A percentile compares a stretch with the other conserved stretches of the same genome.
Conservation (phyloP, 2,888 invertebrate species). For the Augiades crinisus region DNA sequence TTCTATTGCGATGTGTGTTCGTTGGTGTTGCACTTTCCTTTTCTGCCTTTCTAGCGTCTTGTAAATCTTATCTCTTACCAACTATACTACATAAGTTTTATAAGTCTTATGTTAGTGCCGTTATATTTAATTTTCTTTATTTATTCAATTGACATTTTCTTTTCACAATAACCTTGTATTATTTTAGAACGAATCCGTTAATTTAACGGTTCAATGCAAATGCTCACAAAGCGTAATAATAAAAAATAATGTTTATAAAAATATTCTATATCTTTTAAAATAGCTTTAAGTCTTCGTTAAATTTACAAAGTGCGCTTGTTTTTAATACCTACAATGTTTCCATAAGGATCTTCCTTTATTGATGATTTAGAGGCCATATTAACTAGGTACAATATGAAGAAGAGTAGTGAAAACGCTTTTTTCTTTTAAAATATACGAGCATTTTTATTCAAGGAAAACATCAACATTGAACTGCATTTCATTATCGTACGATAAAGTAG, state of each 20-base stretch:
- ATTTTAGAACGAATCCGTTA: conserved; percentile 26
- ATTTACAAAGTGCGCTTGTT: no score
- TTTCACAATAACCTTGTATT: conserved; percentile 35
- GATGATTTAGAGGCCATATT: no score
- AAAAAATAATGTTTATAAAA: neutral
- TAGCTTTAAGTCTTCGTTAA: no score
- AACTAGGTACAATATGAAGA: no score
- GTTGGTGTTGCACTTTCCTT: conserved; percentile 2
- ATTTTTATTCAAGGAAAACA: neutral
- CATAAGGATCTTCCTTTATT: no score
- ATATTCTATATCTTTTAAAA: no score
- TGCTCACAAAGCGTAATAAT: neutral
- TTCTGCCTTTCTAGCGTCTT: neutral
- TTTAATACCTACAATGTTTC: no score
- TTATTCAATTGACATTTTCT: conserved; percentile 28
- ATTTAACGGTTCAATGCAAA: neutral
- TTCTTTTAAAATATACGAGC: neutral
- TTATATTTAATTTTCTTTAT: conserved; percentile 14
- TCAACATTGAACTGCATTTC: neutral
- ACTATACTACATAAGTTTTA: no score
- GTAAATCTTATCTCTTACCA: neutral
- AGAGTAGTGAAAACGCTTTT: no score
- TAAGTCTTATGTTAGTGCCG: neutral
- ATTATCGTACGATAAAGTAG: neutral
- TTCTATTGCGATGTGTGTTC: conserved; percentile 1